Evolutionary conservation across 2,888 invertebrate genomes (phyloP), one percentile per base, ranked within the genome.

Genomic region (Uropetala carovei): DNA sequence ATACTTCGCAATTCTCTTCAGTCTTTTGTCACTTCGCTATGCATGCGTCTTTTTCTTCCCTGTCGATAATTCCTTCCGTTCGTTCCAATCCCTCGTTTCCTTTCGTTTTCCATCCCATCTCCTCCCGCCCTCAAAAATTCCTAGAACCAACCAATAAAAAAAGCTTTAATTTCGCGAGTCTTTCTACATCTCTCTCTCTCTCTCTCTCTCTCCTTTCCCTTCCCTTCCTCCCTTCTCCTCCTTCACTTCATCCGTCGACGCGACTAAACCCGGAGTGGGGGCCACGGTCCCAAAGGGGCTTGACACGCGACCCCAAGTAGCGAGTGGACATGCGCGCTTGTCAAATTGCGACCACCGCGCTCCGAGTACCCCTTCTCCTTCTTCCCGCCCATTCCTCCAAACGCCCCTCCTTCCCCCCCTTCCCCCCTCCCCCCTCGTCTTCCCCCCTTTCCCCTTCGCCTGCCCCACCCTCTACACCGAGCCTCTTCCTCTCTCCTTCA

Each of bases 241-340:
- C 22, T 22, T 22, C 75, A 10, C 22, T 10, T 75, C 27, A 0
- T 7, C 75, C 75, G 11, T 22, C 9, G 10, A n/a, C n/a, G n/a
- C 64, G 7, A 18, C 43, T 8, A 18, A 64, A 14, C 64, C 8
- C 22, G 5, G 43, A 43, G 43, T 5, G 43, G 43, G 43, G 43
- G 43, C 43, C 43, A 43, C 43, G 43, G 43, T 43, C 43, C 43
- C 43, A 43, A 43, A 43, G 43, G 43, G 43, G 43, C 43, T 43
- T 27, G 75, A 75, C 75, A 75, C 75, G 75, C 75, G 75, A 75
- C 75, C 27, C 10, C 22, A 75, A 75, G 27, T 27, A 75, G 75
- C 75, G 22, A 10, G 0, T 27, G 75, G 22, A 27, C 75, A 9
- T 9, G 64, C 11, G 64, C 75, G 75, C 27, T 75, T 27, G 75